Evolutionary conservation across 2,888 invertebrate genomes (phyloP).

Genomic region (Bedellia somnulentella): DNA sequence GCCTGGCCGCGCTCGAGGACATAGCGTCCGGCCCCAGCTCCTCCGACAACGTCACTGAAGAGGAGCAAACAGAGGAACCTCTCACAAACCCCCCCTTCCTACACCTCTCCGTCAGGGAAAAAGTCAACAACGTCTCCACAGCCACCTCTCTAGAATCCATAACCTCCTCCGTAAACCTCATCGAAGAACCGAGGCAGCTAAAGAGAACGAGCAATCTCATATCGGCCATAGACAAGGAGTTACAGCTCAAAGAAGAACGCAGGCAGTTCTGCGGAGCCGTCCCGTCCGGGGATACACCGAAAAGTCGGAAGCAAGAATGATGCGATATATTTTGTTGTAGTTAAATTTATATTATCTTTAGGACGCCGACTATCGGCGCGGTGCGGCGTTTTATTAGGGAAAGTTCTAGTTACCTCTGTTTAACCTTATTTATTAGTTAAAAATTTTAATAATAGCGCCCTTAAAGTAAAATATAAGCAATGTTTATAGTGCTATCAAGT

Average conservation of each 20-base stretch:
- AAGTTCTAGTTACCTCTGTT: too few relatives aligned
- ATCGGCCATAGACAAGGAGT: constrained; percentile 24
- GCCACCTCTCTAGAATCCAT: constrained; percentile 62
- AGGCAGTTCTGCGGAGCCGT: constrained; percentile 27
- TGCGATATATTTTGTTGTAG: too few relatives aligned
- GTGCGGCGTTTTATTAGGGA: too few relatives aligned
- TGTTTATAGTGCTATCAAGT: too few relatives aligned
- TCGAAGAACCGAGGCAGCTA: constrained; percentile 20
- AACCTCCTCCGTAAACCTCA: constrained; percentile 32
- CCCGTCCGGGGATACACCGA: constrained; percentile 24
- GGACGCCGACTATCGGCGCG: too few relatives aligned
- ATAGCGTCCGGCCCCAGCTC: constrained; percentile 9
- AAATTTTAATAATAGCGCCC: too few relatives aligned
- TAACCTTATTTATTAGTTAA: too few relatives aligned
- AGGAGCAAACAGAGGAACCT: too few relatives aligned
- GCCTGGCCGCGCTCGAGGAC: constrained; percentile 25
- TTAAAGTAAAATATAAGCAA: too few relatives aligned
- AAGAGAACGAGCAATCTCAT: constrained; percentile 28
- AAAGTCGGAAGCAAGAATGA: too few relatives aligned
- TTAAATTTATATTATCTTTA: too few relatives aligned
- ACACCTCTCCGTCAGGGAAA: constrained; percentile 24
- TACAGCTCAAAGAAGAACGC: constrained; percentile 33
- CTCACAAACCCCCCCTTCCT: constrained; percentile 22
- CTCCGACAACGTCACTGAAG: constrained; percentile 7
- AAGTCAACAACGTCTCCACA: constrained; percentile 32